phyloP scores from a whole-genome alignment of 2,113 vertebrate species.

The Hydrochoerus hydrochaeris region DNA sequence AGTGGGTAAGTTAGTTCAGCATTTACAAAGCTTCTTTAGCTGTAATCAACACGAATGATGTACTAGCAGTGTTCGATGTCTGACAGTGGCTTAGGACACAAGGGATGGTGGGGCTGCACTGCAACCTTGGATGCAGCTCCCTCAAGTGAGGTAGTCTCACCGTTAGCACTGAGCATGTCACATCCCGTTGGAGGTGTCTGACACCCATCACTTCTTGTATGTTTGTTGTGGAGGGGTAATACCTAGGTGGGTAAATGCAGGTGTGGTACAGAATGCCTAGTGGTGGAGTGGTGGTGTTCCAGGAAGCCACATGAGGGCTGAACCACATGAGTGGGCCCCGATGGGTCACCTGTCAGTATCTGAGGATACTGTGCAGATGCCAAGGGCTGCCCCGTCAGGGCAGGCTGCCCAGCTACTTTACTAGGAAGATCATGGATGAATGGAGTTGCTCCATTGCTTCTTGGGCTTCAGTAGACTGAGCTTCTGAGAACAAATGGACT shows the following conservation, averaged over 20 bases:
- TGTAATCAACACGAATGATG: not conserved
- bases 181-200: not conserved
- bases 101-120: too few relatives aligned
- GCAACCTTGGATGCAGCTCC: not conserved
- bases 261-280: not conserved
- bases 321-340: not conserved
- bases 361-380: not conserved
- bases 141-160: not conserved
- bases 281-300: too few relatives aligned
- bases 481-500: not conserved
- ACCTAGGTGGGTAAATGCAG: too few relatives aligned
- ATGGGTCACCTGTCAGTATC: not conserved
- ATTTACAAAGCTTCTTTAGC: not conserved
- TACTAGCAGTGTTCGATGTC: not conserved
- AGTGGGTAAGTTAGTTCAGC: not conserved
- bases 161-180: not conserved
- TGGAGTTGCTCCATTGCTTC: not conserved
- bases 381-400: not conserved
- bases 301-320: not conserved
- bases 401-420: not conserved
- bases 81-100: too few relatives aligned
- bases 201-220: not conserved
- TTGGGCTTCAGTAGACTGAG: not conserved
- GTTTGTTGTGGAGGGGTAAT: too few relatives aligned
- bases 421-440: rapidly evolving